Evolutionary conservation across 1,140 invertebrate genomes (phyloP).

Genomic region (Battus philenor): DNA sequence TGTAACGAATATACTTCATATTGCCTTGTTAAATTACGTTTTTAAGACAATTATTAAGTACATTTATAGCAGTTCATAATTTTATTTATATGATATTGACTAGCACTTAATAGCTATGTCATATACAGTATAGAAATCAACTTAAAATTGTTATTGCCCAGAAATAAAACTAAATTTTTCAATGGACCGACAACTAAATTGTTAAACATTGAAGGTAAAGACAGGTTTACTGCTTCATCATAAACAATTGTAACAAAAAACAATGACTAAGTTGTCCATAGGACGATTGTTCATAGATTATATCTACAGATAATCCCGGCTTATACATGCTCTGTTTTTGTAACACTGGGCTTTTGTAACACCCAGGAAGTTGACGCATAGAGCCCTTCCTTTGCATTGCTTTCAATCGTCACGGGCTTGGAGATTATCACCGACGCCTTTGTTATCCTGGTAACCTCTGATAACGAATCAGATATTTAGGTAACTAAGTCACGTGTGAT

Average conservation of each 20-base stretch:
- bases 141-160: too few species aligned
- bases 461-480: conserved; percentile 21
- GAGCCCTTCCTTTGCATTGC: conserved; percentile 23
- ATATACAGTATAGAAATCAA: too few species aligned
- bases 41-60: too few species aligned
- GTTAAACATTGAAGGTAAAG: too few species aligned
- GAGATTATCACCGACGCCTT: conserved; percentile 31
- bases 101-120: too few species aligned
- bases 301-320: conserved; percentile 31
- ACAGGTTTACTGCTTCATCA: too few species aligned
- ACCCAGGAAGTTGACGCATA: conserved; percentile 52
- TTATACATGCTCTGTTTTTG: conserved; percentile 16
- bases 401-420: conserved; percentile 27
- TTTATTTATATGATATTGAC: too few species aligned
- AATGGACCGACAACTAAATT: too few species aligned
- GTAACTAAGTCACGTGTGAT: conserved; percentile 22
- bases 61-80: too few species aligned
- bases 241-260: conserved; percentile 16
- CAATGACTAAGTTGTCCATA: conserved; percentile 22
- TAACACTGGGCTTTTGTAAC: conserved; percentile 16
- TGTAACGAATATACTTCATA: too few species aligned
- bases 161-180: too few species aligned
- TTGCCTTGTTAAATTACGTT: too few species aligned
- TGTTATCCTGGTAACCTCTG: conserved; percentile 28
- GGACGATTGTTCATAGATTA: conserved; percentile 26